These are phyloP conservation scores for Bombylius discolor DNA, from an alignment of 2,888 invertebrate genomes.

Conservation along the genomic window DNA sequence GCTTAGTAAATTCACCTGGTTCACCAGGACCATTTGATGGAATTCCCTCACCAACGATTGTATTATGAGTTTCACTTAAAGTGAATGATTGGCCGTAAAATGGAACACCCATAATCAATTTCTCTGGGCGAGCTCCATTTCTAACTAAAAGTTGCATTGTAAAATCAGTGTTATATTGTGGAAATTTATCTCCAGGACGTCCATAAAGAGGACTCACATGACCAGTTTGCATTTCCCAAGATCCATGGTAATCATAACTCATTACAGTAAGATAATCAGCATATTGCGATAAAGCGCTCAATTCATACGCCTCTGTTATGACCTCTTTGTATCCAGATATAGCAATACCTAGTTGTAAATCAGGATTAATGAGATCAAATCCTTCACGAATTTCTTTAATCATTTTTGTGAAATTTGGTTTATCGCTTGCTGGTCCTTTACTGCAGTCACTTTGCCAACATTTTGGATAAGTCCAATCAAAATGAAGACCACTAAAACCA, in stretches of 20 bases:
- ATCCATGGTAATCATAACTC: slow-evolving; percentile 81
- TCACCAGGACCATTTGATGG: slow-evolving; percentile 61
- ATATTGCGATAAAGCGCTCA: slow-evolving; percentile 51
- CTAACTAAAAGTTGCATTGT: slow-evolving; percentile 63
- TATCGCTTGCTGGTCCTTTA: slow-evolving; percentile 65
- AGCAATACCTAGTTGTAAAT: slow-evolving; percentile 65
- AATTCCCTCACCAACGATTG: slow-evolving; percentile 43
- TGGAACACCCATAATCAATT: slow-evolving; percentile 67
- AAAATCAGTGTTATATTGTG: slow-evolving; percentile 69
- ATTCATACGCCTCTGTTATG: slow-evolving; percentile 73
- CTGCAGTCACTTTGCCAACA: slow-evolving; percentile 87
- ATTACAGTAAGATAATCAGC: slow-evolving; percentile 73
- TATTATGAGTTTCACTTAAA: slow-evolving; percentile 37
- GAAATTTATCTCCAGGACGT: slow-evolving; percentile 49
- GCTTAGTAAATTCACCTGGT: slow-evolving; percentile 67
- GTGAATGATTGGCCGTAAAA: slow-evolving; percentile 82
- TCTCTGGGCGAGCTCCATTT: slow-evolving; percentile 63
- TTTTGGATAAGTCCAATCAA: slow-evolving; percentile 92
- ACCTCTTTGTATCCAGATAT: slow-evolving; percentile 86
- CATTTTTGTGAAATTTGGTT: slow-evolving; percentile 62
- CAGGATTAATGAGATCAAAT: slow-evolving; percentile 28
- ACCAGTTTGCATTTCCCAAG: slow-evolving; percentile 71
- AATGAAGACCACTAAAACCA: slow-evolving; percentile 73
- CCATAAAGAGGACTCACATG: slow-evolving; percentile 69
- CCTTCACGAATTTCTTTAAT: slow-evolving; percentile 44